A percentile compares a stretch with the other conserved stretches of the same genome.
These are phyloP conservation scores for Harlomillsia oculata DNA, from an alignment of 1,140 invertebrate species.

Conservation along the genomic window DNA sequence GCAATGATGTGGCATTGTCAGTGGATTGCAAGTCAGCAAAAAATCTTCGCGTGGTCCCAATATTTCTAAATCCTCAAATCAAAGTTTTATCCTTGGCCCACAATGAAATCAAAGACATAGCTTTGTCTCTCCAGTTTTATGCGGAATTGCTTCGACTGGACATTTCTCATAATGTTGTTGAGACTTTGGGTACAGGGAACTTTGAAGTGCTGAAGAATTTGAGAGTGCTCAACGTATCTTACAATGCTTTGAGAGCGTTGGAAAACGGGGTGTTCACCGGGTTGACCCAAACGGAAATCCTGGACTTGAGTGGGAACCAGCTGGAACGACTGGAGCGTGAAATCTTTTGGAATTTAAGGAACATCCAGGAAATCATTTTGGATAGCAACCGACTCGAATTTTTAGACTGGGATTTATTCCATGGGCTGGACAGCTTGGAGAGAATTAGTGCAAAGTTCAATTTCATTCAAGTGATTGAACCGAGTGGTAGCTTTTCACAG, in stretches of 20 bases:
- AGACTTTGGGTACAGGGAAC: constrained; percentile 62
- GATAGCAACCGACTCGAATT: constrained; percentile 52
- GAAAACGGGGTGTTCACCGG: constrained; percentile 66
- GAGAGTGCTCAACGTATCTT: constrained; percentile 60
- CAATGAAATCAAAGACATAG: constrained; percentile 38
- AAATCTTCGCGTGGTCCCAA: constrained; percentile 29
- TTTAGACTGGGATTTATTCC: constrained; percentile 38
- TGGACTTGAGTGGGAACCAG: constrained; percentile 67
- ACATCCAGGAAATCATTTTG: constrained; percentile 61
- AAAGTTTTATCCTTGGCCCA: constrained; percentile 38
- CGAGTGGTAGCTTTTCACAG: constrained; percentile 35
- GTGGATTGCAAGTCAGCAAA: constrained; percentile 60
- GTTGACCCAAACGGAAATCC: constrained; percentile 52
- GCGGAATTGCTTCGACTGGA: constrained; percentile 65
- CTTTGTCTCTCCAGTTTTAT: constrained; percentile 59
- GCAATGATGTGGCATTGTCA: constrained; percentile 63
- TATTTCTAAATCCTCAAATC: constrained; percentile 38
- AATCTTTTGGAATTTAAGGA: constrained; percentile 59
- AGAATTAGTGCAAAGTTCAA: constrained; percentile 33
- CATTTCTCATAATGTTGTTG: constrained; percentile 68
- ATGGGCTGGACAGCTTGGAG: constrained; percentile 52
- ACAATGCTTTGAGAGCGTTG: constrained; percentile 58
- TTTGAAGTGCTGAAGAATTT: constrained; percentile 64
- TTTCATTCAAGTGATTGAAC: constrained; percentile 34
- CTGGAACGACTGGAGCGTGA: constrained; percentile 58